Conservation (phyloP, 2,888 invertebrate genomes). For the Galerucella calmariensis region DNA sequence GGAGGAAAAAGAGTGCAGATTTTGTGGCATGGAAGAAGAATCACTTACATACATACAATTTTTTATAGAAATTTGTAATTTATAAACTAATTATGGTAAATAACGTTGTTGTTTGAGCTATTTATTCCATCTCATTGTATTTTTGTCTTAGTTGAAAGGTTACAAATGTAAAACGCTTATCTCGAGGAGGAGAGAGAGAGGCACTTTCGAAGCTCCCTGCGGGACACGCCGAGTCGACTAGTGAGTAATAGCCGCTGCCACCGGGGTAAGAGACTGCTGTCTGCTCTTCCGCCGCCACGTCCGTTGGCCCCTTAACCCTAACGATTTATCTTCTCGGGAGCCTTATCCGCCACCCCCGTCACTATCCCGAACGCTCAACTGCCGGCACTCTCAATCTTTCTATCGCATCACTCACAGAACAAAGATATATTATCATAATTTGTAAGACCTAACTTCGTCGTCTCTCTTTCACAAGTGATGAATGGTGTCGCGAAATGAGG, state of each 20-base stretch:
- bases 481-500: constrained; percentile 15
- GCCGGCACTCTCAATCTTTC: constrained; percentile 44
- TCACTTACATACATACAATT: no score
- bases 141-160: constrained; percentile 54
- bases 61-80: no score
- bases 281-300: constrained; percentile 63
- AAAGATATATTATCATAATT: constrained; percentile 29
- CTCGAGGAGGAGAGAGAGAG: constrained; percentile 57
- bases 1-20: no score
- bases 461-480: constrained; percentile 9
- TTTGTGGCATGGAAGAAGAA: no score
- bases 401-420: constrained; percentile 45
- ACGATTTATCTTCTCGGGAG: constrained; percentile 61
- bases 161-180: constrained; percentile 65
- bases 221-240: constrained; percentile 53
- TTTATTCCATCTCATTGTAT: constrained; percentile 9
- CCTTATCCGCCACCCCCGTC: constrained; percentile 52
- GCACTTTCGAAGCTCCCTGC: constrained; percentile 60
- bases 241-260: constrained; percentile 64
- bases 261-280: constrained; percentile 64
- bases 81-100: neutral
- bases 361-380: constrained; percentile 43
- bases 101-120: neutral
- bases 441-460: constrained; percentile 19
- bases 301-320: constrained; percentile 62